A percentile compares a stretch with the other conserved stretches of the same genome.
These are phyloP conservation scores for Cyanistes caeruleus DNA, from an alignment of 2,113 vertebrate species.

Conservation along the genomic window DNA sequence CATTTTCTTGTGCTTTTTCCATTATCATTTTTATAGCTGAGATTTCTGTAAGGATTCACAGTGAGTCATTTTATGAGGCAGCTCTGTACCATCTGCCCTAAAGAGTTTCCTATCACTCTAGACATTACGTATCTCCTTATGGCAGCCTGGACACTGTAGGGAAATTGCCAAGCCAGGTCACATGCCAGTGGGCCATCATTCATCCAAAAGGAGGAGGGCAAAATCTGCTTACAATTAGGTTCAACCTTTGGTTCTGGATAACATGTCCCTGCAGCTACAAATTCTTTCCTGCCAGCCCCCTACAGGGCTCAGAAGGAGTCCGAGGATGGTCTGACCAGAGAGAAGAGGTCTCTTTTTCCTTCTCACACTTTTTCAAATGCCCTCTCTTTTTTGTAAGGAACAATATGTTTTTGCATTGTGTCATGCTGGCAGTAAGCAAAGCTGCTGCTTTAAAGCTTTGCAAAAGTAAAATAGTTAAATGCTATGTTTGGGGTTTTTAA, in stretches of 20 bases:
- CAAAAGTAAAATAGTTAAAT: not conserved
- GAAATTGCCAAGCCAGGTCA: conserved; percentile 80
- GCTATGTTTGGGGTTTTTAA: rapidly evolving
- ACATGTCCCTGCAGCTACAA: conserved; percentile 75
- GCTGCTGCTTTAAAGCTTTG: conserved; percentile 59
- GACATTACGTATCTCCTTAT: conserved; percentile 83
- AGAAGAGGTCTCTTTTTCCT: conserved; percentile 46
- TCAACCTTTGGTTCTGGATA: conserved; percentile 78
- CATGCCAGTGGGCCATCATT: conserved; percentile 81
- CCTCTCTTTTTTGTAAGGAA: not conserved
- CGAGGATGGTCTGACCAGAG: conserved; percentile 69
- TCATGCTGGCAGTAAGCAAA: conserved; percentile 54
- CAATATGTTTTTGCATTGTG: conserved; percentile 28
- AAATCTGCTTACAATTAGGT: conserved; percentile 88
- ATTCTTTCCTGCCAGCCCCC: conserved; percentile 84
- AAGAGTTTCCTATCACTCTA: conserved; percentile 79
- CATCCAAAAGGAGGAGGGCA: conserved; percentile 72
- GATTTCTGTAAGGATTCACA: conserved; percentile 78
- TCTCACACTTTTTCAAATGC: conserved; percentile 9
- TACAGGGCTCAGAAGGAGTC: conserved; percentile 80
- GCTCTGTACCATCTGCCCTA: conserved; percentile 77
- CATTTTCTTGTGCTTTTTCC: conserved; percentile 80
- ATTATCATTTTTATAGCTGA: conserved; percentile 82
- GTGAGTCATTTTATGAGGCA: conserved; percentile 83
- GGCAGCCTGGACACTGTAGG: conserved; percentile 72